A percentile compares a stretch with the other conserved stretches of the same genome.
These are phyloP conservation scores for Eristalis arbustorum DNA, from an alignment of 2,888 invertebrate genomes.

Conservation along the genomic window DNA sequence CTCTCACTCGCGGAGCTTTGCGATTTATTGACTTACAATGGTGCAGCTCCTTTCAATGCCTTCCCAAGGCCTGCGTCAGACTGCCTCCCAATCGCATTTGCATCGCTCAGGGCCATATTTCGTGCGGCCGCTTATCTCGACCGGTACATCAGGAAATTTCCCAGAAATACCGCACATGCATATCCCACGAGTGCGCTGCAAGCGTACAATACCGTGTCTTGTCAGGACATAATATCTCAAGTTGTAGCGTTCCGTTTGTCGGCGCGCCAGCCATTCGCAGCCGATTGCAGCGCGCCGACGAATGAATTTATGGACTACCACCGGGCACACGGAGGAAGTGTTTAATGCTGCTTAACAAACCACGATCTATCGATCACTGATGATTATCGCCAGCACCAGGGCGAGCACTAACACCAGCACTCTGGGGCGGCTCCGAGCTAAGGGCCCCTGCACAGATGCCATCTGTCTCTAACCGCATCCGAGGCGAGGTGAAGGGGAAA, in stretches of 20 bases:
- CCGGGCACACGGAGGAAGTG: slow-evolving; percentile 65
- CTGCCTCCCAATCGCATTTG: slow-evolving; percentile 61
- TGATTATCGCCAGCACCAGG: slow-evolving; percentile 53
- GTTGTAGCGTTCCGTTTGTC: slow-evolving; percentile 63
- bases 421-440: slow-evolving; percentile 15
- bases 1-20: slow-evolving; percentile 36
- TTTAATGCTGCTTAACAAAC: slow-evolving; percentile 69
- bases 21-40: slow-evolving; percentile 68
- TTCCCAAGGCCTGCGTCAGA: slow-evolving; percentile 61
- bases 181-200: slow-evolving; percentile 19
- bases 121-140: slow-evolving; percentile 59
- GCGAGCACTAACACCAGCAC: neutral
- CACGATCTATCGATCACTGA: slow-evolving; percentile 67
- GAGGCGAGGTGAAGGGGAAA: neutral
- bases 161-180: slow-evolving; percentile 65
- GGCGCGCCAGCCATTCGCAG: slow-evolving; percentile 43
- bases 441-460: neutral
- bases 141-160: slow-evolving; percentile 66
- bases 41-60: slow-evolving; percentile 66
- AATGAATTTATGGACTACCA: slow-evolving; percentile 66
- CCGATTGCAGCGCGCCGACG: slow-evolving; percentile 47
- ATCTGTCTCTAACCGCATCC: slow-evolving; percentile 3
- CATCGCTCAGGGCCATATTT: slow-evolving; percentile 62
- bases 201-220: slow-evolving; percentile 55
- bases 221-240: slow-evolving; percentile 69